These are phyloP conservation scores for Rosalia funebris DNA, from an alignment of 2,888 invertebrate species.

Conservation along the genomic window DNA sequence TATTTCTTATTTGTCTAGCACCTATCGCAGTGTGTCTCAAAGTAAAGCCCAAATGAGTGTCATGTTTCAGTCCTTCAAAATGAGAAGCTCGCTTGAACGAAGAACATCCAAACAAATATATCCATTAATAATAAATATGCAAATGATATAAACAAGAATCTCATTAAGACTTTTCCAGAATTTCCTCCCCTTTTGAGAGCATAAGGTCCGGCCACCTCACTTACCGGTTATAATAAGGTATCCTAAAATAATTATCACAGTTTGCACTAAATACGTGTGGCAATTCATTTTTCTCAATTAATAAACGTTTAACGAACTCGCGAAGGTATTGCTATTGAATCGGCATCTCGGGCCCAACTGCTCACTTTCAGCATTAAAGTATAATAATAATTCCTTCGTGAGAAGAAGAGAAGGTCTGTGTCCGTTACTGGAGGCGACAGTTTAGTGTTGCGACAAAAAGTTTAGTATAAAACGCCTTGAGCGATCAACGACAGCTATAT, in stretches of 20 bases:
- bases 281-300: constrained; percentile 41
- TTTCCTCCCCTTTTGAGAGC: neutral
- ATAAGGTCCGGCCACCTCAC: constrained; percentile 28
- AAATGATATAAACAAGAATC: neutral
- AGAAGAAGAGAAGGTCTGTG: constrained; percentile 11
- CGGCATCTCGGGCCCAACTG: constrained; percentile 54
- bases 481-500: no score
- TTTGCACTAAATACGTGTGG: constrained; percentile 50
- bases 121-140: neutral
- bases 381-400: constrained; percentile 11
- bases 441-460: neutral
- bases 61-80: no score
- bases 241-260: constrained; percentile 59
- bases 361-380: constrained; percentile 12
- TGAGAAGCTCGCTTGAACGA: no score
- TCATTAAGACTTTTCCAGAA: neutral
- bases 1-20: no score
- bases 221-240: constrained; percentile 59
- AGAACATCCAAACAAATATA: no score
- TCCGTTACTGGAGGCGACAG: constrained; percentile 2
- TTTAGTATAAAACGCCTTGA: neutral
- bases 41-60: no score
- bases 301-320: neutral
- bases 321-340: constrained; percentile 44
- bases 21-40: no score